Base-by-base conservation (phyloP, 2,888 invertebrate species). In the Coenonympha arcania region DNA sequence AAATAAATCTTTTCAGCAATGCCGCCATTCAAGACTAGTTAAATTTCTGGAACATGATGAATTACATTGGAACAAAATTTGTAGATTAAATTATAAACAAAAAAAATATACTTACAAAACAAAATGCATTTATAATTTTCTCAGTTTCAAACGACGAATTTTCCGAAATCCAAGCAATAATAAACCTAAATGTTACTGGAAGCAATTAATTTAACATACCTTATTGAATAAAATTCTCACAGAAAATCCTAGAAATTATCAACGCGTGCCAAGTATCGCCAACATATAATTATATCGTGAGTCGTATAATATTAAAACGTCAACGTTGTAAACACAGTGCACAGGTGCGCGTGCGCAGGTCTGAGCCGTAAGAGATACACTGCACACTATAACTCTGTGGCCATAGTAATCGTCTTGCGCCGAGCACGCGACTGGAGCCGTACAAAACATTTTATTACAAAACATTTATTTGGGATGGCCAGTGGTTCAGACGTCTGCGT, bases 151-250 rank as follows among this genome's bases (percentile, higher is more conserved):
- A 16, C 3, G 3, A 33, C 31, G 31, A 16, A 39, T 39, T 39
- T 37, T 39, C 39, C 39, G 22, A 15, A 24, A 24, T 15, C 39
- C 15, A 39, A 39, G n/a, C n/a, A n/a, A 39, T 11, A 36, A n/a
- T 19, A 19, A 18, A 15, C 9, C 9, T 6, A 33, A 19, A 2
- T 15, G 4, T n/a, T 9, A 39, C 15, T 15, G 8, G 22, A 24
- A 39, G 15, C n/a, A 37, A 39, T 24, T 24, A 33, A 16, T 16
- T 24, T n/a, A 4, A 39, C 39, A 16, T 39, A 39, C 39, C 39
- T 39, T 15, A 24, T 24, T 8, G 3, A 15, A 22, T 6, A 9
- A 24, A 6, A 19, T n/a, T 2, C 19, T 6, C 13, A 15, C 39
- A 13, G 6, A 39, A 39, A 24, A 24, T 39, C 39, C 39, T 15